Conservation (phyloP, 2,888 invertebrate genomes). For the Cheilosia soror region DNA sequence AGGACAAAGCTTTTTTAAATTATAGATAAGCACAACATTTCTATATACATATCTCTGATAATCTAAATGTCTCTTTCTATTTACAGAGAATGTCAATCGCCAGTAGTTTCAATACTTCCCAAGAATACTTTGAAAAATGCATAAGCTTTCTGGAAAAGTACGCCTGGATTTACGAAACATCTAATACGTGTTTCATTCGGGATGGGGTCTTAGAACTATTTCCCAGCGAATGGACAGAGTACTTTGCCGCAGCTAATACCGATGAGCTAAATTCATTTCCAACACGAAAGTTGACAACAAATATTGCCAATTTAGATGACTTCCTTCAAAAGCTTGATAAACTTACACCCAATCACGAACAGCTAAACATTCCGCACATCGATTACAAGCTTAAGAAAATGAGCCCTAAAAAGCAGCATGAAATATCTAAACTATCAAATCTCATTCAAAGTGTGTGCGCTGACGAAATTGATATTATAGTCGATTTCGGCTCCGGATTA, state of each 20-base stretch:
- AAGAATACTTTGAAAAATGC: constrained; percentile 85
- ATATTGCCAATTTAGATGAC: constrained; percentile 79
- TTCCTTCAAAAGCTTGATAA: constrained; percentile 81
- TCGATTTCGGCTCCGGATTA: constrained; percentile 91
- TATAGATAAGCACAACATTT: not conserved
- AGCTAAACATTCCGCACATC: constrained; percentile 50
- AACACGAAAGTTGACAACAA: constrained; percentile 78
- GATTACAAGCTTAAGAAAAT: constrained; percentile 81
- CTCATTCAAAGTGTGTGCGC: constrained; percentile 81
- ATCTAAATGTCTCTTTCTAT: not conserved
- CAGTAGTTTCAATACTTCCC: constrained; percentile 76
- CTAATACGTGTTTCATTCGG: constrained; percentile 88
- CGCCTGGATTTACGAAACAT: constrained; percentile 87
- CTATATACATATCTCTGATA: not conserved
- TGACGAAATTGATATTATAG: constrained; percentile 84
- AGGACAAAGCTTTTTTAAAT: not conserved
- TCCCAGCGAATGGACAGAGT: constrained; percentile 84
- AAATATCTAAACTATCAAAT: constrained; percentile 87
- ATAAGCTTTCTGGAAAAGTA: constrained; percentile 86
- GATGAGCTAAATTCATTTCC: constrained; percentile 85
- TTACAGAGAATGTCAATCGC: constrained; percentile 82
- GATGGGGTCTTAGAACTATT: constrained; percentile 85
- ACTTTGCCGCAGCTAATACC: constrained; percentile 83
- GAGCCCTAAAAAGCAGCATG: constrained; percentile 88
- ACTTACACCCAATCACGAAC: constrained; percentile 74